phyloP scores from a whole-genome alignment of 2,113 vertebrate genomes.

The Aphelocoma coerulescens region DNA sequence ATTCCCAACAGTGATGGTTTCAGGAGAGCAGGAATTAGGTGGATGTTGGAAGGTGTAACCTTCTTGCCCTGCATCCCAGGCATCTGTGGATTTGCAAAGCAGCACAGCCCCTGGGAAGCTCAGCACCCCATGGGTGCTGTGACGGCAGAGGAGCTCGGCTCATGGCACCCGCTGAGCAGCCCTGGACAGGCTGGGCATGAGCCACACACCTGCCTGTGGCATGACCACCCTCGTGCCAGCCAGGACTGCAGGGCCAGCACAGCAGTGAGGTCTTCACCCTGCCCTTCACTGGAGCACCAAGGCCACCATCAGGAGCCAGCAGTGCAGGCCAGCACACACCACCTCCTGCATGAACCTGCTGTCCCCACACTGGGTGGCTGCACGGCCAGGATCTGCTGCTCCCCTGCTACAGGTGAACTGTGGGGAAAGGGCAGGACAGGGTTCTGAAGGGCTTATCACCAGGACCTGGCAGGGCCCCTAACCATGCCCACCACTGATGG shows the following conservation, averaged over 20 bases:
- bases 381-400: background rate
- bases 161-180: fast-evolving
- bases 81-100: background rate
- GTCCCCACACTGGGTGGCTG: background rate
- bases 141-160: fast-evolving
- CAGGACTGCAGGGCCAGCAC: background rate
- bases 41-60: background rate
- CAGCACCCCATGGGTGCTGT: fast-evolving
- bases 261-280: background rate
- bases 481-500: background rate
- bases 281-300: background rate
- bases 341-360: background rate
- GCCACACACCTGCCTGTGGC: background rate
- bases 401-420: background rate
- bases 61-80: background rate
- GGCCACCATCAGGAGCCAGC: background rate
- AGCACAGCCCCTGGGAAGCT: background rate
- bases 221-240: background rate
- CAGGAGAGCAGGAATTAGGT: background rate
- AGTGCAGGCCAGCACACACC: background rate
- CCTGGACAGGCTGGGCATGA: background rate
- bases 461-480: background rate
- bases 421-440: background rate
- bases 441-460: background rate
- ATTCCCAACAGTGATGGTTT: background rate